Evolutionary conservation across 2,888 invertebrate species (phyloP), one percentile per base, ranked within the genome.

Genomic region (Ichneumoninae sp.): DNA sequence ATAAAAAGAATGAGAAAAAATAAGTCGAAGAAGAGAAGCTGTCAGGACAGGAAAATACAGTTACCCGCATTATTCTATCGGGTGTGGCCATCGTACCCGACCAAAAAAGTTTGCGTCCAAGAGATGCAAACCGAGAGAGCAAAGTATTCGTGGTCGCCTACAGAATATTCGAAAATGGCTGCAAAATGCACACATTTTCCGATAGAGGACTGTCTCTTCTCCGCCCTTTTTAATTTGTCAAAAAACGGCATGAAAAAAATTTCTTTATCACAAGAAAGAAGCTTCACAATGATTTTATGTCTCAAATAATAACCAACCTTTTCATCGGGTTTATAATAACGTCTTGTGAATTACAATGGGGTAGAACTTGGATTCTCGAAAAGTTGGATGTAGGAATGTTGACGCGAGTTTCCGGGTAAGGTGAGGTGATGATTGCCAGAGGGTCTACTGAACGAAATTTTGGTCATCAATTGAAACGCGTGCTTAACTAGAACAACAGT

Each of bases 41-140:
- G 88, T 85, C 81, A 81, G 85, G 88, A 75, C 13, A 47, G 44
- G 69, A 82, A 85, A 80, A 52, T 82, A 85, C 85, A 85, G 85
- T 85, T 85, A 85, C 68, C 69, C 80, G 66, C 50, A 83, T 85
- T 83, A 83, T 83, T 83, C 68, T 52, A 66, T 63, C 78, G 70
- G 66, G 54, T 77, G 71, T 66, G 63, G 73, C 69, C 47, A 60
- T 81, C 65, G 47, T 70, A 36, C 26, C 33, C 22, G 40, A 68
- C 80, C 71, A 68, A 85, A 80, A 80, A 80, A 76, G 68, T 80
- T 63, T 73, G 85, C 85, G 79, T 76, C 79, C 68, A 47, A 71
- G 65, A 63, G 78, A 79, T 75, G 75, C 78, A 74, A 83, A 83
- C 77, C 66, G 77, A 81, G 33, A 66, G 57, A 69, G 22, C 57